These are phyloP conservation scores for Pygmarrhopalites habei DNA, from an alignment of 1,140 invertebrate species.

Conservation along the genomic window DNA sequence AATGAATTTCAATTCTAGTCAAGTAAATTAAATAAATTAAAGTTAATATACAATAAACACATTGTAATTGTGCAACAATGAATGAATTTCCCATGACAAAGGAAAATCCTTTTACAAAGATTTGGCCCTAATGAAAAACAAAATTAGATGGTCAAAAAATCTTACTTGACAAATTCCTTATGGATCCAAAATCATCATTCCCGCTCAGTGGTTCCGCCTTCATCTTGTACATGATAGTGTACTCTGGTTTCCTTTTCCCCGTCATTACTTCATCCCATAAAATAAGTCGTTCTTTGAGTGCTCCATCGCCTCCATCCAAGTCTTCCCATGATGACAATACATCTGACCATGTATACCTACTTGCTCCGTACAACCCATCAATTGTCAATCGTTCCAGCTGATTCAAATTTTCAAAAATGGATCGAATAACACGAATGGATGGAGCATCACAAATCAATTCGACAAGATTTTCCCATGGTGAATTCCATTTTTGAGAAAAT, in stretches of 20 bases:
- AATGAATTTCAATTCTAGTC: background rate
- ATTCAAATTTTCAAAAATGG: background rate
- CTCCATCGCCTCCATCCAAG: background rate
- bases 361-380: background rate
- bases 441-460: constrained; percentile 3
- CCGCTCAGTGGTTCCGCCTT: background rate
- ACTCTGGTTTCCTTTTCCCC: background rate
- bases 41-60: background rate
- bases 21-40: background rate
- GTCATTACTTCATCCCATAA: constrained; percentile 1
- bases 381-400: background rate
- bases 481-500: background rate
- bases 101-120: no score
- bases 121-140: no score
- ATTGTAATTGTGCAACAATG: no score
- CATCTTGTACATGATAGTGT: constrained; percentile 2
- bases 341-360: background rate
- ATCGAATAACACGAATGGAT: background rate
- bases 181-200: background rate
- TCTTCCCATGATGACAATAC: background rate
- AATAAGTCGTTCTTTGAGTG: background rate
- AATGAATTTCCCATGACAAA: no score
- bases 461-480: background rate
- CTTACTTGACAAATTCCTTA: constrained; percentile 5
- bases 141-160: background rate